Evolutionary conservation across 2,888 invertebrate species (phyloP).

Genomic region (Dolichopus griseipennis): DNA sequence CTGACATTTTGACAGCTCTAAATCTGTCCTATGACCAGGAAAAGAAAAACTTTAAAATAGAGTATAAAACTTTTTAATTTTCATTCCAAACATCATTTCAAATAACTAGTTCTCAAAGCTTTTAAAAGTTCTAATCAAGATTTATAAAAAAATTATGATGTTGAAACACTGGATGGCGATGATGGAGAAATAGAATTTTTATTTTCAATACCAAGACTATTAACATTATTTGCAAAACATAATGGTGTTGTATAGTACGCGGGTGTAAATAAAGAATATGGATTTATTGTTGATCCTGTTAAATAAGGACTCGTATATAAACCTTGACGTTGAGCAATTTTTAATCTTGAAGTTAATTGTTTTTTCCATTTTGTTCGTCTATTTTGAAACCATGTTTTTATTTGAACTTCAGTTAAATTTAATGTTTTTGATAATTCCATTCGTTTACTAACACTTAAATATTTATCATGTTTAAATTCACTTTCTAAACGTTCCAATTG

Average conservation of each 20-base stretch:
- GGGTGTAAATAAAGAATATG: constrained; percentile 22
- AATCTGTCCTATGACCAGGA: too few species aligned
- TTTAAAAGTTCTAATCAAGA: too few species aligned
- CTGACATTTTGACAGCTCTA: too few species aligned
- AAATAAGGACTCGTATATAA: constrained; percentile 54
- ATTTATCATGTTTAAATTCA: constrained; percentile 93
- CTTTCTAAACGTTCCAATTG: constrained; percentile 85
- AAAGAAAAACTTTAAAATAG: too few species aligned
- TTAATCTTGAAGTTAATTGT: constrained; percentile 80
- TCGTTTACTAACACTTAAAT: constrained; percentile 88
- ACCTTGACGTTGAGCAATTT: constrained; percentile 81
- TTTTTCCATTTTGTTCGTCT: constrained; percentile 96
- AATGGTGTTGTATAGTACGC: constrained; percentile 23
- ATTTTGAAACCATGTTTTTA: constrained; percentile 96
- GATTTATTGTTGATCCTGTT: constrained; percentile 44
- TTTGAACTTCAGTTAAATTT: constrained; percentile 86
- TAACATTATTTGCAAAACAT: constrained; percentile 14
- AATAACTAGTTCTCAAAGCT: too few species aligned
- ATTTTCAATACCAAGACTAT: neutral
- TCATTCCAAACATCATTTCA: too few species aligned
- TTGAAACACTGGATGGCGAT: neutral
- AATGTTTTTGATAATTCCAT: constrained; percentile 86
- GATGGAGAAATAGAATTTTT: constrained; percentile 2
- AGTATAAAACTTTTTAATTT: too few species aligned
- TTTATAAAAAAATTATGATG: neutral